Evolutionary conservation across 2,888 invertebrate genomes (phyloP).

Genomic region (Chaitophorus viminalis): DNA sequence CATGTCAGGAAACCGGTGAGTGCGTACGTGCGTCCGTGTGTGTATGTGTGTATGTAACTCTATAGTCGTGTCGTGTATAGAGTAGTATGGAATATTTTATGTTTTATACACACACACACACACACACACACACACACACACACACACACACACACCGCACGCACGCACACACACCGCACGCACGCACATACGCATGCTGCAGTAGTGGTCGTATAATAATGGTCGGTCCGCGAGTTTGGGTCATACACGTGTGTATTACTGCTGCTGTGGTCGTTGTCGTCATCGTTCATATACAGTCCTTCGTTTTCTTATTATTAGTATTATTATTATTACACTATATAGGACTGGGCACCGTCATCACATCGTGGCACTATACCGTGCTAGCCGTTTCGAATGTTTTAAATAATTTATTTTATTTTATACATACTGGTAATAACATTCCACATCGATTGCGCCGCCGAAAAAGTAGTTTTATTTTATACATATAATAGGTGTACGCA

Average conservation of each 20-base stretch:
- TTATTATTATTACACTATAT: neutral
- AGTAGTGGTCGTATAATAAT: neutral
- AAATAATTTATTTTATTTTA: constrained; percentile 16
- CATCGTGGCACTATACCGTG: neutral
- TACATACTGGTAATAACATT: neutral
- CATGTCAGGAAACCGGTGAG: constrained; percentile 16
- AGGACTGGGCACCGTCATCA: neutral
- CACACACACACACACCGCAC: constrained; percentile 1
- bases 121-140: neutral
- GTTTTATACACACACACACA: neutral
- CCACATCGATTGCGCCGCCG: neutral
- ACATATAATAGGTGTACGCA: neutral
- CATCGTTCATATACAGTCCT: neutral
- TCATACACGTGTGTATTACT: constrained; percentile 38
- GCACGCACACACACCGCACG: constrained; percentile 2
- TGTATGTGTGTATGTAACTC: neutral
- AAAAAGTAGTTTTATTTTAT: neutral
- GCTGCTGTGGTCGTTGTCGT: neutral
- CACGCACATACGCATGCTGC: neutral
- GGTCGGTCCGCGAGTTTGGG: neutral
- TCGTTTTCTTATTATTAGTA: neutral
- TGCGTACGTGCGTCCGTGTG: neutral
- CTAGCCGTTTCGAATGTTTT: neutral
- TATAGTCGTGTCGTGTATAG: neutral
- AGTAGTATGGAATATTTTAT: constrained; percentile 28